Percentiles rank a stretch among this genome's conserved stretches.
Conservation (phyloP, 2,113 vertebrate species). For the Hemibagrus wyckioides region DNA sequence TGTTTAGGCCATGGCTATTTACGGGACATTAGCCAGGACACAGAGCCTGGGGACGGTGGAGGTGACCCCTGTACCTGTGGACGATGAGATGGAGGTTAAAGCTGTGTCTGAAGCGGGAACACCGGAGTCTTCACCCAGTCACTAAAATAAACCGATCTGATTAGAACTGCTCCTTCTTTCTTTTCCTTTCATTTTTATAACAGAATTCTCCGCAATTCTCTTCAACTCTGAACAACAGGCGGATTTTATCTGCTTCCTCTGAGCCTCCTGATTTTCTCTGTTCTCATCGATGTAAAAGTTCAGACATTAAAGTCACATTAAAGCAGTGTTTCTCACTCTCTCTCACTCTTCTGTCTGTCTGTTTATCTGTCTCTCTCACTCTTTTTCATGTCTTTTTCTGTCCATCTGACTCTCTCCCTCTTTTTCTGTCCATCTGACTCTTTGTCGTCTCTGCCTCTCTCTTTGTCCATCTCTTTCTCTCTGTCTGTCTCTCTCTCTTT, state of each 20-base stretch:
- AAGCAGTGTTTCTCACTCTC: no score
- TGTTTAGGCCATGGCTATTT: constrained; percentile 73
- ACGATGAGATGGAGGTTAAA: background rate
- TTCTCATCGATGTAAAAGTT: background rate
- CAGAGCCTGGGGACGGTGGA: constrained; percentile 4
- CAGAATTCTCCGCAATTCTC: background rate
- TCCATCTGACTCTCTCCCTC: no score
- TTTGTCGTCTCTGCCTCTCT: no score
- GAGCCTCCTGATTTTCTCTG: background rate
- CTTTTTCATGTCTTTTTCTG: no score
- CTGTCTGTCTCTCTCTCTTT: no score
- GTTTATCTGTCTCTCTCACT: no score
- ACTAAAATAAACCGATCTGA: background rate
- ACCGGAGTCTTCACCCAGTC: background rate
- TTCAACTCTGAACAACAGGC: background rate
- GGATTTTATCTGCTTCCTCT: no score
- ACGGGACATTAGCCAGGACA: constrained; percentile 62
- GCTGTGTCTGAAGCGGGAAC: background rate
- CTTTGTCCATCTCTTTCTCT: no score
- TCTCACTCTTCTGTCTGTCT: no score
- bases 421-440: no score
- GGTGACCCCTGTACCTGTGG: background rate
- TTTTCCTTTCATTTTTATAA: background rate
- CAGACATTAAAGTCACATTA: background rate
- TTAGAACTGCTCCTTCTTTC: background rate